A percentile compares a stretch with the other conserved stretches of the same genome.
These are phyloP conservation scores for Oscheius sp. DNA, from an alignment of 1,140 invertebrate species.

Conservation along the genomic window DNA sequence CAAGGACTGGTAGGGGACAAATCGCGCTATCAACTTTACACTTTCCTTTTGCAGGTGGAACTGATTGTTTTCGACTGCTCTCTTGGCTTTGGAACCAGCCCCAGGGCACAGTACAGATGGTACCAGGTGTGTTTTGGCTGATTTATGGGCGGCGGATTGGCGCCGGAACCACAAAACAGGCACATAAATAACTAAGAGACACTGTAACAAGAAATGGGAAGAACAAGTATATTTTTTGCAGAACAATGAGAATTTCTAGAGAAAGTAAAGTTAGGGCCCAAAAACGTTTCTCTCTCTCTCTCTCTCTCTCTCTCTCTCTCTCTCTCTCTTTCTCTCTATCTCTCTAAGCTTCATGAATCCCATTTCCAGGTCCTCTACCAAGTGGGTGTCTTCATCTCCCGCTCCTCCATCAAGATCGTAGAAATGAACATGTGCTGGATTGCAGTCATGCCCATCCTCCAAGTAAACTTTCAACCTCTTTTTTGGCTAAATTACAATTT, in stretches of 20 bases:
- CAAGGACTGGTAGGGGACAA: constrained; percentile 81
- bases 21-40: too few species aligned
- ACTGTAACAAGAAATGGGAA: too few species aligned
- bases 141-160: neutral
- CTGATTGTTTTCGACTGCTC: constrained; percentile 61
- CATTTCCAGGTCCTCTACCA: constrained; percentile 81
- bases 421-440: constrained; percentile 63
- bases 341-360: constrained; percentile 71
- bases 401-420: constrained; percentile 76
- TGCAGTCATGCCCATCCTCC: constrained; percentile 25
- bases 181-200: too few species aligned
- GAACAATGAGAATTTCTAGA: too few species aligned
- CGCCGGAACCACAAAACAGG: too few species aligned
- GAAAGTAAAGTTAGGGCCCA: too few species aligned
- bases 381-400: constrained; percentile 79
- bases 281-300: neutral
- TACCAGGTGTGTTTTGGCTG: constrained; percentile 65
- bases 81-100: constrained; percentile 68
- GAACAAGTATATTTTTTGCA: too few species aligned
- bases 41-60: constrained; percentile 36
- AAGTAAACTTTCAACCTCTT: constrained; percentile 31
- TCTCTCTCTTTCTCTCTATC: too few species aligned
- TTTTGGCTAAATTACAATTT: neutral
- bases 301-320: too few species aligned
- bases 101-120: constrained; percentile 75